A percentile compares a stretch with the other conserved stretches of the same genome.
phyloP scores from a whole-genome alignment of 2,888 invertebrate genomes.

The Cylindroiulus punctatus region DNA sequence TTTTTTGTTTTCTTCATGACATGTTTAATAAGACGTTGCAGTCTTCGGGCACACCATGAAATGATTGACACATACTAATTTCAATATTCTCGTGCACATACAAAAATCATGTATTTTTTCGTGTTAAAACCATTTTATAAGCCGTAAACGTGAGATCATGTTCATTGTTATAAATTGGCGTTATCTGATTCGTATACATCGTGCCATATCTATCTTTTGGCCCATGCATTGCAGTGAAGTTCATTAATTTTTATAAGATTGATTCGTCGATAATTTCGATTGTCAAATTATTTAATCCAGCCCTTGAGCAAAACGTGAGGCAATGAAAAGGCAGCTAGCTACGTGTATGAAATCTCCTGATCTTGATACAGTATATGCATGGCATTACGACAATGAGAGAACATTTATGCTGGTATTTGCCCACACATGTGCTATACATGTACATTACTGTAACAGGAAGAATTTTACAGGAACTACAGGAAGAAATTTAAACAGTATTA shows the following conservation, averaged over 20 bases:
- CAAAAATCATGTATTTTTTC: too few species aligned
- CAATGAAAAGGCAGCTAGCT: constrained; percentile 13
- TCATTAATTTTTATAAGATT: constrained; percentile 34
- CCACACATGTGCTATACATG: too few species aligned
- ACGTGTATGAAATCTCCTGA: background rate
- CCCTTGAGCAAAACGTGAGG: background rate
- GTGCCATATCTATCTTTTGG: constrained; percentile 29
- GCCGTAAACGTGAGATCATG: constrained; percentile 13
- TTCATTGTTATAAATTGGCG: background rate
- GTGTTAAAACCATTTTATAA: background rate
- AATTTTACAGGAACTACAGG: too few species aligned
- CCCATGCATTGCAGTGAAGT: background rate
- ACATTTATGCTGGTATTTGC: background rate
- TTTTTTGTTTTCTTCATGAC: background rate
- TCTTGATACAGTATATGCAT: constrained; percentile 34
- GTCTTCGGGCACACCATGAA: too few species aligned
- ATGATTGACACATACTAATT: too few species aligned
- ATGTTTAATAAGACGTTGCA: too few species aligned
- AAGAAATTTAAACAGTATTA: background rate
- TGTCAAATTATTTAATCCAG: constrained; percentile 9
- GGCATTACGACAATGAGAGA: constrained; percentile 1
- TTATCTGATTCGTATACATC: constrained; percentile 13
- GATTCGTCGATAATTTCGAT: constrained; percentile 33
- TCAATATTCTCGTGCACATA: too few species aligned
- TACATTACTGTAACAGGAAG: too few species aligned